A percentile compares a stretch with the other conserved stretches of the same genome.
Evolutionary conservation across 1,140 invertebrate species (phyloP).

Genomic region (Ceratosolen solmsi): DNA sequence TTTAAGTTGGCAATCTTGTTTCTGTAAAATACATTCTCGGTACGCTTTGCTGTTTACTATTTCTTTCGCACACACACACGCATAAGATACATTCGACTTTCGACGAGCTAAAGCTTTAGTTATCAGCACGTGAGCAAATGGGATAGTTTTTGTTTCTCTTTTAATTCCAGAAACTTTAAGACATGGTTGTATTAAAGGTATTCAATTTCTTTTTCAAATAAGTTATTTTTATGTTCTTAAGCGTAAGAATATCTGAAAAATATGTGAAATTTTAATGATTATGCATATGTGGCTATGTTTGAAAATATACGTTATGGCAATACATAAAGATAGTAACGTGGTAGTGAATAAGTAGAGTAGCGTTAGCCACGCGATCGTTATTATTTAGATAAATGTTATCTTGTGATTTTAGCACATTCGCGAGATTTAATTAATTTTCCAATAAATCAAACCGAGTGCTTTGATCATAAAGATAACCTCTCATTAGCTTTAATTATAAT

Average conservation of each 20-base stretch:
- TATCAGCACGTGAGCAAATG: background rate
- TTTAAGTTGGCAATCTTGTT: conserved; percentile 25
- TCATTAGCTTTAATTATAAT: no score
- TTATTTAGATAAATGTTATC: background rate
- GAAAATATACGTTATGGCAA: conserved; percentile 32
- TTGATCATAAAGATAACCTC: background rate
- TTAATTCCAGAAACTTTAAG: conserved; percentile 1
- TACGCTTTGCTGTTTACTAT: conserved; percentile 9
- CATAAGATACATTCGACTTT: background rate
- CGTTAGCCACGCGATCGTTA: background rate
- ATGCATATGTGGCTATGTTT: background rate
- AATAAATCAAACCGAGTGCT: background rate
- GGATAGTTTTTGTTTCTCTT: background rate
- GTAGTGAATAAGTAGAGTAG: background rate
- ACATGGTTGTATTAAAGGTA: conserved; percentile 43
- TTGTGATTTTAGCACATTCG: background rate
- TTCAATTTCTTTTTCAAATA: conserved; percentile 9
- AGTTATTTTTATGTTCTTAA: background rate
- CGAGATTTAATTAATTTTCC: background rate
- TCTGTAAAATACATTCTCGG: background rate
- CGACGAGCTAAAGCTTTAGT: background rate
- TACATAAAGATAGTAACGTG: background rate
- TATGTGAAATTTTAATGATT: background rate
- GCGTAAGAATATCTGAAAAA: background rate
- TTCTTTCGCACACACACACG: background rate